A percentile compares a stretch with the other conserved stretches of the same genome.
phyloP scores from a whole-genome alignment of 2,797 vertebrate species.

The Bufotes viridis region DNA sequence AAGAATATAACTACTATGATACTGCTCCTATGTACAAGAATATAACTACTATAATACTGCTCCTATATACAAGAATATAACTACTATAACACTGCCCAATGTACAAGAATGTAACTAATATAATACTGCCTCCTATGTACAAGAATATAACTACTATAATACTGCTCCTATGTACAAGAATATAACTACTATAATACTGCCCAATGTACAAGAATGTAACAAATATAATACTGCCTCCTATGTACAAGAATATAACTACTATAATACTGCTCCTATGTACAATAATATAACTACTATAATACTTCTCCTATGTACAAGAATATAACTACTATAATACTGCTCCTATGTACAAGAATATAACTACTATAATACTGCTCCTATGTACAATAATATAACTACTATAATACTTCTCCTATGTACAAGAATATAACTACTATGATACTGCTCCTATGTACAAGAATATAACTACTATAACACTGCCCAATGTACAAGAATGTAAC shows the following conservation, averaged over 20 bases:
- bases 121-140: conserved; percentile 4
- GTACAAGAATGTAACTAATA: conserved; percentile 3
- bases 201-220: no score
- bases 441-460: not conserved
- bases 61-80: conserved; percentile 2
- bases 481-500: no score
- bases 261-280: not conserved
- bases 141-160: conserved; percentile 15
- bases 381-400: conserved; percentile 17
- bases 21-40: not conserved
- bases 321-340: conserved; percentile 7
- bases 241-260: conserved; percentile 8
- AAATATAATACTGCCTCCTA: not conserved
- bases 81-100: not conserved
- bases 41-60: not conserved
- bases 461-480: no score
- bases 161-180: not conserved
- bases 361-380: conserved; percentile 7
- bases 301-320: conserved; percentile 5
- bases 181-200: conserved; percentile 12
- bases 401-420: conserved; percentile 8
- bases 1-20: no score
- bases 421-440: conserved; percentile 12
- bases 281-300: conserved; percentile 4
- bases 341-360: not conserved